These are phyloP conservation scores for Pterophyllum scalare DNA, from an alignment of 2,113 vertebrate species.

Conservation along the genomic window DNA sequence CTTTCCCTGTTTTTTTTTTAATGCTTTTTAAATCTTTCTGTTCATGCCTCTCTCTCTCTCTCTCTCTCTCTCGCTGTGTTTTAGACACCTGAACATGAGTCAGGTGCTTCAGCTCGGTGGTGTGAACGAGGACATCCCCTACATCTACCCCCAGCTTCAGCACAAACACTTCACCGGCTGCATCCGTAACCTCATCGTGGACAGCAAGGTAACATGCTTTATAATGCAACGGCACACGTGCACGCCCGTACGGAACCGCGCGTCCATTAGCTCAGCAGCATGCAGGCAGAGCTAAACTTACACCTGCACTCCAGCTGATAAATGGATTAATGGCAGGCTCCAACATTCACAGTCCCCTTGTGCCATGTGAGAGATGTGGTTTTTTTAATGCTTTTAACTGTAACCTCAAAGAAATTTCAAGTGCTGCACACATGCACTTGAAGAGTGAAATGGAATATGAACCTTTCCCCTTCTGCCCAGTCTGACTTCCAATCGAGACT, in stretches of 20 bases:
- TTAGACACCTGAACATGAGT: constrained; percentile 85
- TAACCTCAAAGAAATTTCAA: constrained; percentile 45
- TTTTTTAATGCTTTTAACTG: constrained; percentile 47
- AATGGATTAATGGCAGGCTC: constrained; percentile 60
- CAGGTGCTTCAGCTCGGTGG: constrained; percentile 90
- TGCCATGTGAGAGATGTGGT: constrained; percentile 15
- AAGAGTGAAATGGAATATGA: constrained; percentile 36
- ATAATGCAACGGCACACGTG: neutral
- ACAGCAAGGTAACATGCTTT: constrained; percentile 85
- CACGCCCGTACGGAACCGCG: neutral
- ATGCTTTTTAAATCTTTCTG: neutral
- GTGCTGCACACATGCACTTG: constrained; percentile 4
- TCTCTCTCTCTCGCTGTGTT: constrained; percentile 11
- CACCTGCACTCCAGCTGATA: constrained; percentile 53
- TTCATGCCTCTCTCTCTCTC: too few species aligned
- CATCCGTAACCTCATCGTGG: constrained; percentile 86
- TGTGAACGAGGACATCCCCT: constrained; percentile 86
- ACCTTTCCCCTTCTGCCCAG: constrained; percentile 14
- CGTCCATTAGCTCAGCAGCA: constrained; percentile 18
- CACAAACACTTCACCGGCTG: constrained; percentile 91
- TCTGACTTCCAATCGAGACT: constrained; percentile 34
- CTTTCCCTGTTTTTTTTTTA: too few species aligned
- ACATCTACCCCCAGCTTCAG: constrained; percentile 85
- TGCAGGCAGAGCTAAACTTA: constrained; percentile 7
- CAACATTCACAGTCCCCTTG: constrained; percentile 33